Conservation (phyloP, 2,113 vertebrate species). For the Sialia sialis region DNA sequence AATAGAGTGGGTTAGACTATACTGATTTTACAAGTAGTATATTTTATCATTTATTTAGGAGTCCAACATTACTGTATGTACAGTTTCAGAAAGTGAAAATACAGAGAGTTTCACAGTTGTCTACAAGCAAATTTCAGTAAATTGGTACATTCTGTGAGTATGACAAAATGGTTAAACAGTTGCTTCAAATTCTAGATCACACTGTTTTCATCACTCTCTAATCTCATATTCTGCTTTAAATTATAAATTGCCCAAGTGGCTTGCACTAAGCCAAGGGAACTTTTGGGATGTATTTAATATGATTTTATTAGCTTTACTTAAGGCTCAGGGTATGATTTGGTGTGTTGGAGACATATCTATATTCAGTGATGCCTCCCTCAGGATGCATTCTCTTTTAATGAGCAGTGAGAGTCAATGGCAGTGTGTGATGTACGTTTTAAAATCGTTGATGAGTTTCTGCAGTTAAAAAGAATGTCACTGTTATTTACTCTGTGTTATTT, state of each 20-base stretch:
- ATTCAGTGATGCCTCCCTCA: constrained; percentile 4
- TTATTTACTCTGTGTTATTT: constrained; percentile 45
- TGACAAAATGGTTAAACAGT: not conserved
- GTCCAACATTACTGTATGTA: not conserved
- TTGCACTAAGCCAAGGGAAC: constrained; percentile 14
- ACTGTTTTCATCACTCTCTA: constrained; percentile 6
- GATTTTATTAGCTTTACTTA: constrained; percentile 55
- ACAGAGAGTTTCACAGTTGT: not conserved
- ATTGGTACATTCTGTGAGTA: not conserved
- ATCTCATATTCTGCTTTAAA: constrained; percentile 55
- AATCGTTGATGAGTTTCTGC: constrained; percentile 21
- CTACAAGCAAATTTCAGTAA: not conserved
- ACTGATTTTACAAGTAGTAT: not conserved
- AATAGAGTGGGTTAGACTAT: not conserved
- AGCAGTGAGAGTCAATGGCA: not conserved
- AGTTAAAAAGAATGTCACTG: not conserved
- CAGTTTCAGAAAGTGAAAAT: not conserved
- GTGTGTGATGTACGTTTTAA: not conserved
- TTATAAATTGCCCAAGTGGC: constrained; percentile 43
- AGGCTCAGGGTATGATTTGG: constrained; percentile 36
- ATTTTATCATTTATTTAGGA: not conserved
- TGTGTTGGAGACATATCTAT: constrained; percentile 16
- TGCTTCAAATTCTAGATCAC: constrained; percentile 19
- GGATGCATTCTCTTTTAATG: constrained; percentile 53
- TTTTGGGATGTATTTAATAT: constrained; percentile 44